These are phyloP conservation scores for Sphaerodactylus townsendi DNA, from an alignment of 2,113 vertebrate species.

Conservation along the genomic window DNA sequence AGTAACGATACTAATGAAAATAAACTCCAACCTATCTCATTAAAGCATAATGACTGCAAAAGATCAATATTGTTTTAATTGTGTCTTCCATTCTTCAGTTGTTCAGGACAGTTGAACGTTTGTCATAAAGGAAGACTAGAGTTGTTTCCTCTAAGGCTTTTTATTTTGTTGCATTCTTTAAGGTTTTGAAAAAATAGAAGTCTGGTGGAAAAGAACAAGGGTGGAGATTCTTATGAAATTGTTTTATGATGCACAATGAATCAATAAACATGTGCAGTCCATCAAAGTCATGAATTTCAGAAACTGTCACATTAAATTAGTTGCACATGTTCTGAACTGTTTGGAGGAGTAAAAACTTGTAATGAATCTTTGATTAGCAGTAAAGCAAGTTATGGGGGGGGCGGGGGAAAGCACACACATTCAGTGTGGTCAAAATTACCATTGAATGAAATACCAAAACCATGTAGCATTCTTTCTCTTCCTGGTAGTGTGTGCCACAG, in stretches of 20 bases:
- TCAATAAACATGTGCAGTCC: conserved; percentile 42
- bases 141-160: conserved; percentile 23
- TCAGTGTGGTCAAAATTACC: too few relatives aligned
- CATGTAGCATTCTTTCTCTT: too few relatives aligned
- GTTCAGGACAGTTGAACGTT: conserved; percentile 5
- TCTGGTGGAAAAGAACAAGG: conserved; percentile 34
- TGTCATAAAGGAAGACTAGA: conserved; percentile 33
- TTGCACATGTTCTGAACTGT: neutral
- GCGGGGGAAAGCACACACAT: neutral
- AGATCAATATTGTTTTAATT: conserved; percentile 47
- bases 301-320: conserved; percentile 7
- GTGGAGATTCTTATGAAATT: conserved; percentile 17
- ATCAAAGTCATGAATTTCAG: conserved; percentile 3
- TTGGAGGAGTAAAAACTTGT: neutral
- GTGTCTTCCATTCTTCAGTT: neutral
- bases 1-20: conserved; percentile 45
- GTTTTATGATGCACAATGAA: conserved; percentile 45
- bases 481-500: too few relatives aligned
- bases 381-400: neutral
- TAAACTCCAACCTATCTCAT: conserved; percentile 19
- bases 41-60: conserved; percentile 15
- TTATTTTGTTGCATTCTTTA: conserved; percentile 22
- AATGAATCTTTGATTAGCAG: neutral
- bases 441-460: too few relatives aligned
- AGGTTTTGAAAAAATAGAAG: conserved; percentile 40